Base-by-base conservation (phyloP, 2,888 invertebrate genomes). In the Pegoplata infirma region DNA sequence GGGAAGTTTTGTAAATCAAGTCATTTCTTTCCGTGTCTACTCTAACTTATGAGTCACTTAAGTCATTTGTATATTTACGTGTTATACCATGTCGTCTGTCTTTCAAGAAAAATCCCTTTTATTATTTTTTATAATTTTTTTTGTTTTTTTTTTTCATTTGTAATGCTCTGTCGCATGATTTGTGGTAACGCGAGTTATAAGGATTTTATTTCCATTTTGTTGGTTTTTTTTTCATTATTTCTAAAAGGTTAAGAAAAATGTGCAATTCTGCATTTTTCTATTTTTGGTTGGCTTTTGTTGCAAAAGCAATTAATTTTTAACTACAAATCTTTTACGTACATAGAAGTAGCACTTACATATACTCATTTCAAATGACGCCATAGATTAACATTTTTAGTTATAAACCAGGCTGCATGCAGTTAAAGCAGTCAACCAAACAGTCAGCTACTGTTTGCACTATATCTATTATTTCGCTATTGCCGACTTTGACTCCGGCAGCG, bases 251-350 rank as follows among this genome's bases (percentile, higher is more conserved):
- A 21, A 23, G 23, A 51, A 51, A 75, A 74, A 71, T 66, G 47
- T 69, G 53, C 74, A 64, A 71, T 56, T 49, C 56, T 71, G 67
- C 51, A 79, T 49, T 72, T n/a, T 75, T 59, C 49, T 56, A n/a
- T n/a, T 40, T 5, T n/a, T 25, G 40, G 8, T 32, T 51, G 28
- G 40, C 19, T 67, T 79, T 71, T 67, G 66, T 71, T 36, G 25
- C 25, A 72, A 79, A 72, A 75, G 79, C 79, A 79, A 79, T 79
- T 79, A 79, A 79, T 79, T 79, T 79, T 79, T 79, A 74, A 79
- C 75, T 79, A 75, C 71, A 74, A n/a, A 79, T 49, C 64, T 64
- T 59, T 74, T 61, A 58, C 47, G 69, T 56, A 40, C 53, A 64
- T 58, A 76, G 63, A 46, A 21, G 16, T 17, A 23, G 46, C 49